Percentiles rank a stretch among this genome's conserved stretches.
Conservation (phyloP, 64 coral and sea anemone species). For the Platygyra sinensis region DNA sequence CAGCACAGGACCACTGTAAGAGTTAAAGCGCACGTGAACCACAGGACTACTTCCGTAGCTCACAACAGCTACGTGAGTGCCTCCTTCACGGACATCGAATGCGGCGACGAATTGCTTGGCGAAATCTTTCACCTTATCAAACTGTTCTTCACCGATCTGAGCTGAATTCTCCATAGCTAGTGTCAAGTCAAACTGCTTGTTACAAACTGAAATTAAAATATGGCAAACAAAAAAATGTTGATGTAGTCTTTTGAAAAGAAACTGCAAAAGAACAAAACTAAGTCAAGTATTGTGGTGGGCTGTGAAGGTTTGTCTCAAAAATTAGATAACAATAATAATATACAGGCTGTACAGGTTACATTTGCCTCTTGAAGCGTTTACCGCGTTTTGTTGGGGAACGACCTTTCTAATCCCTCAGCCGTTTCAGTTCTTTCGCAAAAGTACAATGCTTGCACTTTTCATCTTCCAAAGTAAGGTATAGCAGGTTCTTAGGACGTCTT, state of each 20-base stretch:
- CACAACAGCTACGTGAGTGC: constrained; percentile 34
- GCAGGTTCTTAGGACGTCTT: too few relatives aligned
- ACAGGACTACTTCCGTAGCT: constrained; percentile 34
- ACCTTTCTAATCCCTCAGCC: too few relatives aligned
- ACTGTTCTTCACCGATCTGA: constrained; percentile 4
- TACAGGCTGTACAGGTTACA: too few relatives aligned
- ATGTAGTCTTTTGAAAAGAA: too few relatives aligned
- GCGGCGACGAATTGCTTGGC: constrained; percentile 45
- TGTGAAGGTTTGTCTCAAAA: too few relatives aligned
- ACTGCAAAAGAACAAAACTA: neutral
- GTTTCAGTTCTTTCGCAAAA: too few relatives aligned
- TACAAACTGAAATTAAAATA: constrained; percentile 48
- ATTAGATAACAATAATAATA: too few relatives aligned
- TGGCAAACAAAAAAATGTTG: neutral
- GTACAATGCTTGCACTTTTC: too few relatives aligned
- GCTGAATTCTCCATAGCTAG: constrained; percentile 52
- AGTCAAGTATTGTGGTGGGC: neutral
- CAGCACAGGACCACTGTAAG: constrained; percentile 6
- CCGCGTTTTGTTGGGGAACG: too few relatives aligned
- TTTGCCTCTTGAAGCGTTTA: too few relatives aligned
- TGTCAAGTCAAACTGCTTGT: constrained; percentile 50
- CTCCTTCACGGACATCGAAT: constrained; percentile 14
- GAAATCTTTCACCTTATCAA: constrained; percentile 47
- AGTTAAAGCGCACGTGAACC: constrained; percentile 15
- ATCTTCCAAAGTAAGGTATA: too few relatives aligned